phyloP scores from a whole-genome alignment of 2,888 invertebrate genomes.

The Xestobium rufovillosum region DNA sequence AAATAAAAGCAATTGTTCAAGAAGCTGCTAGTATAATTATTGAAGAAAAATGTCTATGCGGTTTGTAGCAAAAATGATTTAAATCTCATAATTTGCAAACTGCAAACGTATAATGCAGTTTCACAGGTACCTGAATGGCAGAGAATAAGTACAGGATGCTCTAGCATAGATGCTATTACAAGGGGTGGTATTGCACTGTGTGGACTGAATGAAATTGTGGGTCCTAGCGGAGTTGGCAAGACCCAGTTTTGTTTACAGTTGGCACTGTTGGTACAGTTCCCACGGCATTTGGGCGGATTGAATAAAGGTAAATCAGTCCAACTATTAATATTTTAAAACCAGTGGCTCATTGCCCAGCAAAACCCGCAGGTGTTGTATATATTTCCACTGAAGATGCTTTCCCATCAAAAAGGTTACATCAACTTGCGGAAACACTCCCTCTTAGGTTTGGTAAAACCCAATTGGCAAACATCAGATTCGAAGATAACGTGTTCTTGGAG shows the following conservation, averaged over 20 bases:
- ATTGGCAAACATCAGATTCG: conserved; percentile 36
- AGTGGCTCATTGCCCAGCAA: conserved; percentile 3
- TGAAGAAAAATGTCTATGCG: conserved; percentile 19
- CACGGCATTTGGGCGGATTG: conserved; percentile 47
- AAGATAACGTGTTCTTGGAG: conserved; percentile 59
- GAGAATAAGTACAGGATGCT: conserved; percentile 50
- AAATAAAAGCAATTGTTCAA: conserved; percentile 39
- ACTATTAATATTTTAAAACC: not conserved
- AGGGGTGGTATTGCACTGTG: conserved; percentile 61
- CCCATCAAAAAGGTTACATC: conserved; percentile 59
- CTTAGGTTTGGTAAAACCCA: conserved; percentile 32
- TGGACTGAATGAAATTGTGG: conserved; percentile 70
- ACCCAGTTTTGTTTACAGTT: conserved; percentile 73
- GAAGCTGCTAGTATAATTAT: conserved; percentile 33
- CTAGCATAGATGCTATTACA: conserved; percentile 51
- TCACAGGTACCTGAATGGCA: conserved; percentile 25
- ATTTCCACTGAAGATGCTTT: conserved; percentile 74
- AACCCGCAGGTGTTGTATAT: conserved; percentile 49
- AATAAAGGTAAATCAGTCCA: conserved; percentile 39
- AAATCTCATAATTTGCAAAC: conserved; percentile 31
- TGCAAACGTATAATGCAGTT: conserved; percentile 23
- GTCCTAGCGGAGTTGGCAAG: conserved; percentile 76
- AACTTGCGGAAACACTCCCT: conserved; percentile 44
- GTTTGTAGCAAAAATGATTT: conserved; percentile 20
- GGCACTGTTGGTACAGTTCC: conserved; percentile 56